phyloP scores from a whole-genome alignment of 2,888 invertebrate species.

The Oithona nana region DNA sequence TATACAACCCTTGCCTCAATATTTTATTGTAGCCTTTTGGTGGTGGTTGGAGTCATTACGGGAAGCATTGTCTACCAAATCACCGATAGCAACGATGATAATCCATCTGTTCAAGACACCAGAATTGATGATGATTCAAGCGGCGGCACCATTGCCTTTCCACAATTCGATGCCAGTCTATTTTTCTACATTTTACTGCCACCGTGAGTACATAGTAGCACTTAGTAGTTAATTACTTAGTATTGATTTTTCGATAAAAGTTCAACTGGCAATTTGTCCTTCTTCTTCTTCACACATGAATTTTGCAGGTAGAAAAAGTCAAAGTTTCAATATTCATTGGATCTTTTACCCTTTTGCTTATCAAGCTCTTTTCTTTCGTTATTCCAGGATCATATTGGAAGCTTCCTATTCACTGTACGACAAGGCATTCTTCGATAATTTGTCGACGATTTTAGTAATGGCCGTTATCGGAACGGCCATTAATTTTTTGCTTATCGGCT shows the following conservation, averaged over 20 bases:
- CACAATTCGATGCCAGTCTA: slow-evolving; percentile 27
- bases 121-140: too few relatives aligned
- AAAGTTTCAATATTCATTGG: too few relatives aligned
- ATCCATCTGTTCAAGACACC: background rate
- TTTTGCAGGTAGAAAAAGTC: too few relatives aligned
- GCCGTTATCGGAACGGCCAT: slow-evolving; percentile 28
- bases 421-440: slow-evolving; percentile 33
- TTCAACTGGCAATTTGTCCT: too few relatives aligned
- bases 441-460: slow-evolving; percentile 35
- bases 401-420: slow-evolving; percentile 37
- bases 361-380: too few relatives aligned
- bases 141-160: slow-evolving; percentile 19
- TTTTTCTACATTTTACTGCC: slow-evolving; percentile 36
- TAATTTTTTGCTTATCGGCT: slow-evolving; percentile 13
- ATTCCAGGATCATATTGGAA: slow-evolving; percentile 33
- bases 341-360: too few relatives aligned
- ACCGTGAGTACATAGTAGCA: slow-evolving; percentile 29
- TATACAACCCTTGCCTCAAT: background rate
- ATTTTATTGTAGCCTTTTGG: background rate
- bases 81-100: background rate
- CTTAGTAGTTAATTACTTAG: too few relatives aligned
- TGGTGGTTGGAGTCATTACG: background rate
- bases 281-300: too few relatives aligned
- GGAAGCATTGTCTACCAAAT: background rate
- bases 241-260: too few relatives aligned